Evolutionary conservation across 2,113 vertebrate species (phyloP), one percentile per base, ranked within the genome.

Genomic region (Pachypanchax playfairii): DNA sequence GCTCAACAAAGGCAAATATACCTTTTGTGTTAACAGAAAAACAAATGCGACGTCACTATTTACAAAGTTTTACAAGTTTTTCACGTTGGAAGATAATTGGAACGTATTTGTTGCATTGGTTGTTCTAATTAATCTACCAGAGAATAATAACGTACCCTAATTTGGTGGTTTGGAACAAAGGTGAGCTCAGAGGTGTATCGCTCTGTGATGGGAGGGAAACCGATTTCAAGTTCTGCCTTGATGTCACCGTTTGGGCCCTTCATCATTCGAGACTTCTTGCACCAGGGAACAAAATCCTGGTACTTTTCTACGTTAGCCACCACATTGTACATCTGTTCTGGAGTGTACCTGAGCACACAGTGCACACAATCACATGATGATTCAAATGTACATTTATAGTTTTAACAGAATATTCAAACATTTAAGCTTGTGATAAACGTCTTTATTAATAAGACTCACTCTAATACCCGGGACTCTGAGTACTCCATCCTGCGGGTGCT

Each of bases 251-350:
- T 85, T 8, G 3, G 41, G 15, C 52, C 48, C 54, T 59, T 89
- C 4, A 78, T 39, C 21, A 91, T 55, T 11, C 63, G 87, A 26
- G 92, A 93, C 49, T 82, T 82, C 46, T 83, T 92, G 66, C 93
- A 94, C 93, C 93, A 93, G 6, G 93, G 93, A 18, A 93, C 92
- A 51, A 94, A 94, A 15, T 87, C 61, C 52, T 79, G 77, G 85
- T 94, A 93, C 55, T 89, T 78, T 15, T 90, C 87, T 29, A 93
- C 87, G 3, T 57, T 60, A 3, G 90, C 87, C 53, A 94, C 92
- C 36, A 94, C 60, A 0, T 35, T 68, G 62, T 90, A 94, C 72
- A 94, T 91, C 77, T 93, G 92, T 60, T 92, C 85, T 1, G 77
- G 70, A 1, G 89, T 87, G 61, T 88, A 93, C 55, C 93, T 92